These are phyloP conservation scores for Polypedilum pembai DNA, from an alignment of 1,140 invertebrate species.

Conservation along the genomic window DNA sequence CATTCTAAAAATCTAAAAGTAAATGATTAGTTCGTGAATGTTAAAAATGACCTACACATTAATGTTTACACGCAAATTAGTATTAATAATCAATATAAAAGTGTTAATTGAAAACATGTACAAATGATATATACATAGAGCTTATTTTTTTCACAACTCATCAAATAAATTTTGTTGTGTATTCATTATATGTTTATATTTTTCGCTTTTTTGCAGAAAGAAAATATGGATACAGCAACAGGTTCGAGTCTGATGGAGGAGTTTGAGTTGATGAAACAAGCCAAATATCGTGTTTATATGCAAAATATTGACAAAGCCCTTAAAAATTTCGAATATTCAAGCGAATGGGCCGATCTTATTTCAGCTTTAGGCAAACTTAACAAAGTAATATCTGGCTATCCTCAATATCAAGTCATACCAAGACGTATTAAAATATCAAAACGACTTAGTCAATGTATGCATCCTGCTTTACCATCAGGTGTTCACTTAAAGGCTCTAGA, in stretches of 20 bases:
- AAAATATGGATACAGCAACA: background rate
- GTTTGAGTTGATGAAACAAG: constrained; percentile 64
- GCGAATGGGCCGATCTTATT: constrained; percentile 94
- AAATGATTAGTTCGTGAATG: background rate
- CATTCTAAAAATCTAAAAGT: background rate
- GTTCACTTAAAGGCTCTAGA: constrained; percentile 91
- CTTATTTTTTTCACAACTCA: too few species aligned
- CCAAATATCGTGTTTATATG: constrained; percentile 72
- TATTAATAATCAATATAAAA: too few species aligned
- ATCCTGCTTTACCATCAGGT: constrained; percentile 83
- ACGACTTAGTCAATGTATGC: constrained; percentile 89
- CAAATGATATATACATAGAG: too few species aligned
- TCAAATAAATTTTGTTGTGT: too few species aligned
- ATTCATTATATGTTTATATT: background rate
- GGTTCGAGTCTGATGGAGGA: constrained; percentile 48
- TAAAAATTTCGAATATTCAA: constrained; percentile 88
- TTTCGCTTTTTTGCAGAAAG: background rate
- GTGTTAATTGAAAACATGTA: too few species aligned
- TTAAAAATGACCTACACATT: too few species aligned
- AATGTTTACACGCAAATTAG: too few species aligned
- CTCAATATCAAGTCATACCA: constrained; percentile 84
- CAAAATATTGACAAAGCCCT: constrained; percentile 80
- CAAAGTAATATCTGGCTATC: constrained; percentile 72
- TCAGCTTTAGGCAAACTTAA: constrained; percentile 86
- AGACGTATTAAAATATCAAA: constrained; percentile 86